Conservation (phyloP, 2,113 vertebrate species). For the Ictalurus punctatus region DNA sequence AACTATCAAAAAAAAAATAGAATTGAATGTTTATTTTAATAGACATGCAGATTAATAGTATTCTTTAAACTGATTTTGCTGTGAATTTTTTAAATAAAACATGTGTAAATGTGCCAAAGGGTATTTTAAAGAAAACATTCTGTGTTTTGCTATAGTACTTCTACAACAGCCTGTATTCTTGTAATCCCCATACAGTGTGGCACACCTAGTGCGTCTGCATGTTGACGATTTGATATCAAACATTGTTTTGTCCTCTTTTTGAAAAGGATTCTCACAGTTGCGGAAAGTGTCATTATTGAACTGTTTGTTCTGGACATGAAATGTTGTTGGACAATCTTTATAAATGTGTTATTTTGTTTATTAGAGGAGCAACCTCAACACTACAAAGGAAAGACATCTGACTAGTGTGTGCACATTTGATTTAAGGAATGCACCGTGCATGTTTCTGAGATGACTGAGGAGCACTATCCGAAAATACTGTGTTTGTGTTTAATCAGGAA, state of each 20-base stretch:
- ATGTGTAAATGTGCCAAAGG: slow-evolving; percentile 79
- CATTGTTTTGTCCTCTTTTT: slow-evolving; percentile 61
- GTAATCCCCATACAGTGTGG: slow-evolving; percentile 75
- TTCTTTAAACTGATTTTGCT: slow-evolving; percentile 28
- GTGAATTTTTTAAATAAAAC: slow-evolving; percentile 45
- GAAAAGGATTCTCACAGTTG: slow-evolving; percentile 29
- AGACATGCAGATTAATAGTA: slow-evolving; percentile 26
- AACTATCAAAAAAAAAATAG: slow-evolving; percentile 8
- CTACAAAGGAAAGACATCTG: neutral
- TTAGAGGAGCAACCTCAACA: slow-evolving; percentile 26
- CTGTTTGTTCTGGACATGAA: slow-evolving; percentile 33
- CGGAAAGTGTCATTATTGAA: slow-evolving; percentile 30
- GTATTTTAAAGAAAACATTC: slow-evolving; percentile 81
- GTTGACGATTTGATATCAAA: slow-evolving; percentile 74
- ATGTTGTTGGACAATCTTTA: slow-evolving; percentile 43
- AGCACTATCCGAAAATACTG: slow-evolving; percentile 10
- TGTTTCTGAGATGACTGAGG: slow-evolving; percentile 22
- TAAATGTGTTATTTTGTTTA: slow-evolving; percentile 21
- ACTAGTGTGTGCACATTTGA: slow-evolving; percentile 21
- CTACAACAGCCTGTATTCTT: slow-evolving; percentile 52
- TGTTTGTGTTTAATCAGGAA: slow-evolving; percentile 32
- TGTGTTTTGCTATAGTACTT: slow-evolving; percentile 48
- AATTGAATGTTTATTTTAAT: slow-evolving; percentile 40
- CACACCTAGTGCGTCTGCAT: slow-evolving; percentile 78
- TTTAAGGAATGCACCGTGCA: slow-evolving; percentile 49